Evolutionary conservation across 2,113 vertebrate genomes (phyloP), one percentile per base, ranked within the genome.

Genomic region (Myotis brandtii): DNA sequence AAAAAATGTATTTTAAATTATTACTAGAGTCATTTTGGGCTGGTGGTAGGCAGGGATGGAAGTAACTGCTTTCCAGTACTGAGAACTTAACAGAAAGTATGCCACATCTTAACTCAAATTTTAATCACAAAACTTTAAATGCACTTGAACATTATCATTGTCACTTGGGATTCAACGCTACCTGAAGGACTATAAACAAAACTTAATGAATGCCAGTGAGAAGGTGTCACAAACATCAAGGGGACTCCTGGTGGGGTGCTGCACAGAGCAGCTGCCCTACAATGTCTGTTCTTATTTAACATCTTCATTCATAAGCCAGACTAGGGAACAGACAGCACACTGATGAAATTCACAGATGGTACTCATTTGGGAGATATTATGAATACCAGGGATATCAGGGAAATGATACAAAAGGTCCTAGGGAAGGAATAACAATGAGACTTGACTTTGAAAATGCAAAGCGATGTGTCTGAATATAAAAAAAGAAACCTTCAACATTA

Each of bases 271-370:
- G 87, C 80, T 97, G 96, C 88, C 96, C 95, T 89, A 48, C 88
- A 76, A 84, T 96, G 93, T 89, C 96, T 97, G 73, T 23, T 94
- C 94, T 95, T 95, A 97, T 95, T 97, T 96, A 97, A 97, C 86
- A 96, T 97, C 97, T 97, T 96, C 97, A 96, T 97, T 98, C 94
- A 96, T 89, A 84, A 93, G 91, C 48, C 92, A 70, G 95, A 95
- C 91, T 32, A 86, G 93, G 88, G 88, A 97, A 34, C 95, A 97
- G 96, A 95, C 93, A 98, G 94, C 75, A 4, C 66, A n/a, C 64
- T 97, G 96, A 97, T 97, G 96, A 97, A 95, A 97, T 93, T 97
- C 97, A 95, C 97, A 97, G 96, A 97, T 97, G 97, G 97, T 96
- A 75, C 89, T 97, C 97, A 97, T 97, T 97, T 95, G 97, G 96